These are phyloP conservation scores for Drosophila neonasuta DNA, from an alignment of 2,888 invertebrate species.

Conservation along the genomic window DNA sequence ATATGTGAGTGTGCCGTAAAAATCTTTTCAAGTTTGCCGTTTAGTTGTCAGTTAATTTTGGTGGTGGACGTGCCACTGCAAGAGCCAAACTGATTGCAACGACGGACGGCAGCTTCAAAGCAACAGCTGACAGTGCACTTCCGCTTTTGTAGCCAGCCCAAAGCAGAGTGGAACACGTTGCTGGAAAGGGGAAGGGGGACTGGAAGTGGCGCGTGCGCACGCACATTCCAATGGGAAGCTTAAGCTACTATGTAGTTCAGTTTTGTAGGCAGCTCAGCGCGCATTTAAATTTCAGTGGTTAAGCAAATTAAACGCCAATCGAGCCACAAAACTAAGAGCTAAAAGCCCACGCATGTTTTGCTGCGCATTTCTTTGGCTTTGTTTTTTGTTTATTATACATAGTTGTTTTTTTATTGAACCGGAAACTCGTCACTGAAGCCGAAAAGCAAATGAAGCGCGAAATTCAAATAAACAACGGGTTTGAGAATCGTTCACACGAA, in stretches of 20 bases:
- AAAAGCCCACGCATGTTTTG: slow-evolving; percentile 17
- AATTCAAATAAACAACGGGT: slow-evolving; percentile 37
- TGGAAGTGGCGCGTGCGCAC: slow-evolving; percentile 58
- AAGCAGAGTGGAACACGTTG: too few species aligned
- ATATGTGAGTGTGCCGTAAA: slow-evolving; percentile 36
- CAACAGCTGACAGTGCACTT: slow-evolving; percentile 67
- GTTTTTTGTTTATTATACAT: slow-evolving; percentile 4
- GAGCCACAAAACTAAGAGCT: slow-evolving; percentile 17
- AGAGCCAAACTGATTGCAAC: slow-evolving; percentile 36
- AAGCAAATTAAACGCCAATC: slow-evolving; percentile 50
- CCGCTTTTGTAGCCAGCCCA: slow-evolving; percentile 39
- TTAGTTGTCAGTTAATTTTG: slow-evolving; percentile 53
- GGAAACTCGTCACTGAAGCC: slow-evolving; percentile 60
- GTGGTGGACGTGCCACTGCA: slow-evolving; percentile 60
- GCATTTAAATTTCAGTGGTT: slow-evolving; percentile 59
- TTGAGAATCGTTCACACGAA: slow-evolving; percentile 30
- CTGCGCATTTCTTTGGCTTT: slow-evolving; percentile 7
- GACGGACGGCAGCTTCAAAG: slow-evolving; percentile 47
- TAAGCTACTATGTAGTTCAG: slow-evolving; percentile 3
- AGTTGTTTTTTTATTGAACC: slow-evolving; percentile 57
- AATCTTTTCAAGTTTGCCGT: slow-evolving; percentile 69
- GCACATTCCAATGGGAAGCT: slow-evolving; percentile 42
- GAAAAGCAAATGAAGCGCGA: slow-evolving; percentile 64
- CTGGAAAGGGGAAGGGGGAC: background rate
- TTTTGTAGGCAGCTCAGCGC: slow-evolving; percentile 42